phyloP scores from a whole-genome alignment of 2,113 vertebrate genomes.

The Charina bottae region DNA sequence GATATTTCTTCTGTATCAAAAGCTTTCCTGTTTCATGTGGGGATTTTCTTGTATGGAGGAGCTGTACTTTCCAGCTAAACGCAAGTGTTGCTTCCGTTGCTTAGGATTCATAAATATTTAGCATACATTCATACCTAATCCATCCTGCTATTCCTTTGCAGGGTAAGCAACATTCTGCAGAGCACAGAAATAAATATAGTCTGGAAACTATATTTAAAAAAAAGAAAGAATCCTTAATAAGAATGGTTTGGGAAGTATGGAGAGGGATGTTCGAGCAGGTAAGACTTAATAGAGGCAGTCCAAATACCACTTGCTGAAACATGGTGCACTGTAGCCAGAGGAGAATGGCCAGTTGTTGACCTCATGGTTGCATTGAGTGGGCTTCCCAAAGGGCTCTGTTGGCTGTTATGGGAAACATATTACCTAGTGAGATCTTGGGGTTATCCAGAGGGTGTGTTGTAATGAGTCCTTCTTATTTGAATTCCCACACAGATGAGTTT shows the following conservation, averaged over 20 bases:
- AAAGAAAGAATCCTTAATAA: too few relatives aligned
- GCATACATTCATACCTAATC: too few relatives aligned
- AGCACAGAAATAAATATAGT: too few relatives aligned
- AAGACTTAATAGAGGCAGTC: background rate
- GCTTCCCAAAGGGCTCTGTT: background rate
- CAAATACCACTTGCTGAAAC: background rate
- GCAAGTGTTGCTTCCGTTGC: background rate
- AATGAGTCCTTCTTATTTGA: background rate
- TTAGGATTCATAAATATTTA: background rate
- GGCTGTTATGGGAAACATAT: background rate
- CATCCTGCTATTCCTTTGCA: background rate
- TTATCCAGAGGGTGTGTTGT: background rate
- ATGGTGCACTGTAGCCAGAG: background rate
- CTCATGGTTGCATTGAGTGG: background rate
- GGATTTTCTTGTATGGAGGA: fast-evolving
- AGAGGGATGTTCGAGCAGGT: too few relatives aligned
- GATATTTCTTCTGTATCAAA: fast-evolving
- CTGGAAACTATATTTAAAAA: background rate
- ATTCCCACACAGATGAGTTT: background rate
- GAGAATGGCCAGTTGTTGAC: background rate
- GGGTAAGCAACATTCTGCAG: too few relatives aligned
- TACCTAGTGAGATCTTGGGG: background rate
- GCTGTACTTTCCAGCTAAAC: background rate
- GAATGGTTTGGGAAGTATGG: background rate
- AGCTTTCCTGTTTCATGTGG: background rate